Base-by-base conservation (phyloP, 2,888 invertebrate genomes). In the Stenolophus ochropezus region DNA sequence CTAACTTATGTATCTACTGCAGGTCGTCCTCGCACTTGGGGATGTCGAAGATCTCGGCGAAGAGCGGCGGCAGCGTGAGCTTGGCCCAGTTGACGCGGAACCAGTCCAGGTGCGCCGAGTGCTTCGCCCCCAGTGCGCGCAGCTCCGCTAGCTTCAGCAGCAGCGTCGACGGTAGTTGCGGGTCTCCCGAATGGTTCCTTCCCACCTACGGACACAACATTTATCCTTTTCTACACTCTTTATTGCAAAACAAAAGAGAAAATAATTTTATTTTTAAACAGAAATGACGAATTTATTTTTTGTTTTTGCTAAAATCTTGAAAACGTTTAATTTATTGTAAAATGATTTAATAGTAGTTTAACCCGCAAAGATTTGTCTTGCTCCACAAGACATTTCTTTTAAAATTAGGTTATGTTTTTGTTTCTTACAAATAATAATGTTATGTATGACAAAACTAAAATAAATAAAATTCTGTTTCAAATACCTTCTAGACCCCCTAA, bases 21-120 rank as follows among this genome's bases (percentile, higher is more conserved):
- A 89, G 88, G 87, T 94, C 94, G 87, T 94, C 95, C 88, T 94
- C 95, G 86, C 93, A 92, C 89, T 95, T 96, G 85, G 97, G 96
- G 90, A 98, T 97, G 92, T 98, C 98, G 90, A 97, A 98, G 86
- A 98, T 97, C 90, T 98, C 98, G 42, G 98, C 95, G 90, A 97
- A 98, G 79, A 98, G 93, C 1, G 98, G 97, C 65, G 98, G 98
- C 86, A 98, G 92, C 83, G 95, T 92, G 82, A 96, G 92, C 86
- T 94, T 93, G 82, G 93, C 93, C 97, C 97, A 98, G 90, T 96
- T 94, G 86, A 94, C 92, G 85, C 98, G 93, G 90, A 96, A 97
- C 97, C 97, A 98, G 88, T 94, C 93, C 86, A 98, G 91, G 86
- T 96, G 94, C 84, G 94, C 93, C 85, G 94, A 93, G 90, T 98